These are phyloP conservation scores for Pangasianodon gigas DNA, from an alignment of 2,113 vertebrate species.

Conservation along the genomic window DNA sequence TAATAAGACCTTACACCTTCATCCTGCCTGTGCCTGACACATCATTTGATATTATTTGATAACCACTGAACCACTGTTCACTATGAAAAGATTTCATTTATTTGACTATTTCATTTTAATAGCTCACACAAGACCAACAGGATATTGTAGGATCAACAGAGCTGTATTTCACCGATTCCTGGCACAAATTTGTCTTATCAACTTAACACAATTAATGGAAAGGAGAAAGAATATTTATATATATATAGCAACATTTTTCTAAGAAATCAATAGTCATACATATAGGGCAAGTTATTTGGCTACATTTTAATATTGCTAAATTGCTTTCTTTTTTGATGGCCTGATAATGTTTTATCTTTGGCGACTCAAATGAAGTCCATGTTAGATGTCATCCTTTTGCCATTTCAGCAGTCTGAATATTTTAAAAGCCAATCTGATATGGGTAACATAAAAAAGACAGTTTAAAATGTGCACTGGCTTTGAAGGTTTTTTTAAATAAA, in stretches of 20 bases:
- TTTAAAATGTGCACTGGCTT: conserved; percentile 56
- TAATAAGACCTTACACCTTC: conserved; percentile 17
- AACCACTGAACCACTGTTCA: not conserved
- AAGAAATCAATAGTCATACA: not conserved
- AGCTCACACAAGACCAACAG: not conserved
- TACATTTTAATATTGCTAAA: not conserved
- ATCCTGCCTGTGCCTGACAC: not conserved
- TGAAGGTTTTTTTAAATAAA: conserved; percentile 61
- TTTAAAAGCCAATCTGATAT: conserved; percentile 51
- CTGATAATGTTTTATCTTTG: conserved; percentile 17
- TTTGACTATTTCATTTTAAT: not conserved
- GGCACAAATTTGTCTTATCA: not conserved
- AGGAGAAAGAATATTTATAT: not conserved
- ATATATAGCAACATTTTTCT: not conserved
- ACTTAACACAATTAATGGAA: not conserved
- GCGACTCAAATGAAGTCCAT: conserved; percentile 17
- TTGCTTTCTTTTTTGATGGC: not conserved
- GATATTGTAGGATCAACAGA: not conserved
- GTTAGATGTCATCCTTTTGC: conserved; percentile 38
- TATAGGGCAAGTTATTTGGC: not conserved
- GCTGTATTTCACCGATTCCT: not conserved
- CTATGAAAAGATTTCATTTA: not conserved
- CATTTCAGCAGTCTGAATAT: conserved; percentile 24
- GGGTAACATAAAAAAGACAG: conserved; percentile 60
- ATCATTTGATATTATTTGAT: not conserved